These are phyloP conservation scores for Sturnira hondurensis DNA, from an alignment of 2,113 vertebrate species.

Conservation along the genomic window DNA sequence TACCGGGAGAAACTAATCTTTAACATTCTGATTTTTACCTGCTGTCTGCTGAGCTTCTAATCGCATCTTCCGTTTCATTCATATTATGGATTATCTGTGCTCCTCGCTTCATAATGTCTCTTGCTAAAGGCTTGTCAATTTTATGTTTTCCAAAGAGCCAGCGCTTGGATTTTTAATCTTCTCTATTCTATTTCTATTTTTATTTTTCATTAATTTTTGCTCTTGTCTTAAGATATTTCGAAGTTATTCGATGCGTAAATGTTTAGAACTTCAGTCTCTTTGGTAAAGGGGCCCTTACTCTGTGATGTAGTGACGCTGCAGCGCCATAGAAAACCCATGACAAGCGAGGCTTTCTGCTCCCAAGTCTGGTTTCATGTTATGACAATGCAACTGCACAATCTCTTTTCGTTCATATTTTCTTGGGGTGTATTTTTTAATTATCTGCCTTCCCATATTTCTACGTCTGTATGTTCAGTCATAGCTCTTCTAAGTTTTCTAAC, in stretches of 20 bases:
- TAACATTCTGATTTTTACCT: not conserved
- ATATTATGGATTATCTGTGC: not conserved
- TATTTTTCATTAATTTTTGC: not conserved
- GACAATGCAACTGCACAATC: not conserved
- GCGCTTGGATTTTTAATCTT: not conserved
- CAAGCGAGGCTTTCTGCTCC: not conserved
- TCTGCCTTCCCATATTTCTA: not conserved
- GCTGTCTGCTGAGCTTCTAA: not conserved
- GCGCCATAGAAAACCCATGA: no score
- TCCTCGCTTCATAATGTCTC: not conserved
- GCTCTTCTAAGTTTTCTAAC: not conserved
- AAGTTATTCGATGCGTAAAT: not conserved
- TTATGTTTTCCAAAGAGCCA: not conserved
- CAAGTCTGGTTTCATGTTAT: not conserved
- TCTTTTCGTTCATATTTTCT: not conserved
- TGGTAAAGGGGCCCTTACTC: not conserved
- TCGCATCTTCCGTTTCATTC: not conserved
- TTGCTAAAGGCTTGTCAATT: not conserved
- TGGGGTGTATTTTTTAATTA: not conserved
- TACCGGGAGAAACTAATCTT: not conserved
- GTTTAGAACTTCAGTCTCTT: not conserved
- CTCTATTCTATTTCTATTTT: not conserved
- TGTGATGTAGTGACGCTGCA: not conserved
- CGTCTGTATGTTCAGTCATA: not conserved
- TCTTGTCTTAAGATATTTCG: not conserved